Evolutionary conservation across 2,113 vertebrate species (phyloP).

Genomic region (Archilochus colubris): DNA sequence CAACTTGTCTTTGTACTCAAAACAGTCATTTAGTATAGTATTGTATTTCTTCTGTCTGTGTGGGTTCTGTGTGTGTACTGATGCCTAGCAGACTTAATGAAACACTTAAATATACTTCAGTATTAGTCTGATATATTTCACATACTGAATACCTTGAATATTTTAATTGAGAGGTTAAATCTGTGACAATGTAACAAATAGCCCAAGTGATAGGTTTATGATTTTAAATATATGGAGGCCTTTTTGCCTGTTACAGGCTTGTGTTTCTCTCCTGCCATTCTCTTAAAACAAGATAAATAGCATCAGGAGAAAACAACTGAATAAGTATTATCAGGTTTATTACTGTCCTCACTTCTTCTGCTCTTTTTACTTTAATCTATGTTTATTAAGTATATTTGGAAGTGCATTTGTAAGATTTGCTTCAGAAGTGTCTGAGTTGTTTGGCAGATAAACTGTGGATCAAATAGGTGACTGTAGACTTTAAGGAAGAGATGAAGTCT

Average conservation of each 20-base stretch:
- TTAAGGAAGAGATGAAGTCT: not conserved
- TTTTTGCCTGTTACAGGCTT: constrained; percentile 30
- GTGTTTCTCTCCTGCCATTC: not conserved
- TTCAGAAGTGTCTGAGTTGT: not conserved
- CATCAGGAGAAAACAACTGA: not conserved
- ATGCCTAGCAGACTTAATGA: not conserved
- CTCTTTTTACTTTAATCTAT: not conserved
- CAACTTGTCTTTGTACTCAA: not conserved
- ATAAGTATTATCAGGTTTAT: not conserved
- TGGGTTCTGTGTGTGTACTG: not conserved
- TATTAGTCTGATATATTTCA: constrained; percentile 15
- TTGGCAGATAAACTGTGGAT: not conserved
- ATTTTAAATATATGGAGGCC: constrained; percentile 49
- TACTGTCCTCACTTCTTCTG: not conserved
- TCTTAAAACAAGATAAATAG: constrained; percentile 3
- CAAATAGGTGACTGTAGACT: not conserved
- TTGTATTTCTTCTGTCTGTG: not conserved
- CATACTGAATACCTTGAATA: not conserved
- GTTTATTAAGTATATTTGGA: not conserved
- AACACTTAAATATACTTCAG: not conserved
- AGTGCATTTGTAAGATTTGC: not conserved
- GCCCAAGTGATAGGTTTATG: not conserved
- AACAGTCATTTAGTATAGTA: not conserved
- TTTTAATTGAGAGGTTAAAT: constrained; percentile 28
- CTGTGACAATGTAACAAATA: not conserved